phyloP scores from a whole-genome alignment of 2,888 invertebrate genomes.

The Eupithecia abbreviata region DNA sequence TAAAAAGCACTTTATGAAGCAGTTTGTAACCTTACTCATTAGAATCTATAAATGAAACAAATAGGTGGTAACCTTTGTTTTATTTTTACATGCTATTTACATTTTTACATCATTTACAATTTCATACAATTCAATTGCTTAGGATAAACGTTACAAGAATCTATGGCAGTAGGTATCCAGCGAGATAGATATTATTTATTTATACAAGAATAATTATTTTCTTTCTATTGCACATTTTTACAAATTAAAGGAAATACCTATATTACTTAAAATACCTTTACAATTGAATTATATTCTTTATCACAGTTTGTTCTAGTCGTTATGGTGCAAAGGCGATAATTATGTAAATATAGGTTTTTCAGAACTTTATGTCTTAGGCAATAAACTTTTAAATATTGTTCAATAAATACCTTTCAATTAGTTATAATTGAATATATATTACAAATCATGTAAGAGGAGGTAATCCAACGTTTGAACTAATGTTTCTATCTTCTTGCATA shows the following conservation, averaged over 20 bases:
- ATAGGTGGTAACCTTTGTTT: slow-evolving; percentile 15
- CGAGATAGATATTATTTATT: background rate
- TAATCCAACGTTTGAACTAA: slow-evolving; percentile 34
- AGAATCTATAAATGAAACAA: background rate
- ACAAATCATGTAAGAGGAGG: slow-evolving; percentile 3
- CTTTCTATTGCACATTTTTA: background rate
- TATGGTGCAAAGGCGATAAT: background rate
- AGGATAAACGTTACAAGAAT: background rate
- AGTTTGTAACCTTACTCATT: background rate
- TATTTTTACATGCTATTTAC: slow-evolving; percentile 30
- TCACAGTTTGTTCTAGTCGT: slow-evolving; percentile 24
- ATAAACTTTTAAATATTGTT: background rate
- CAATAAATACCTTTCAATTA: slow-evolving; percentile 11
- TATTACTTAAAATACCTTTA: background rate
- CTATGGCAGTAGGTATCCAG: background rate
- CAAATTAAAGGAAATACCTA: background rate
- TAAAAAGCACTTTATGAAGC: background rate
- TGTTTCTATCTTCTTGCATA: slow-evolving; percentile 53
- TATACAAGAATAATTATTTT: background rate
- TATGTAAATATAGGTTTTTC: background rate
- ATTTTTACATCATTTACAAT: slow-evolving; percentile 32
- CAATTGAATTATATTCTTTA: slow-evolving; percentile 7
- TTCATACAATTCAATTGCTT: slow-evolving; percentile 19
- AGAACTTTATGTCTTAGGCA: background rate
- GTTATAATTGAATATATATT: slow-evolving; percentile 7